Conservation (phyloP, 2,888 invertebrate species). For the Caenorhabditis panamensis region DNA sequence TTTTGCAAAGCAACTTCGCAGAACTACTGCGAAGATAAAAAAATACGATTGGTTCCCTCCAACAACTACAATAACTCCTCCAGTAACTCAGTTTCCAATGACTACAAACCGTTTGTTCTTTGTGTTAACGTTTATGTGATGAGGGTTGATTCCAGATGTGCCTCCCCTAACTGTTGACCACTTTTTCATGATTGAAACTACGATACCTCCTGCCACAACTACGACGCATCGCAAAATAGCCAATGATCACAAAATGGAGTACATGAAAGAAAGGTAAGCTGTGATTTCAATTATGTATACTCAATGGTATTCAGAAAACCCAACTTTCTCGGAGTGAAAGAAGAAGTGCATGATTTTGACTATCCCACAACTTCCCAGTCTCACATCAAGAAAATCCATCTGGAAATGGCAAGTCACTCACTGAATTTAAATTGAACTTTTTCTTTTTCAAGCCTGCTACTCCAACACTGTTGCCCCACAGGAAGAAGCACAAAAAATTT, state of each 20-base stretch:
- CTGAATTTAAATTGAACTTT: too few species aligned
- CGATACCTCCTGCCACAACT: constrained; percentile 6
- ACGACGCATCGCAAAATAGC: constrained; percentile 10
- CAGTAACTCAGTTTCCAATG: constrained; percentile 16
- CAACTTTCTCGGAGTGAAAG: constrained; percentile 48
- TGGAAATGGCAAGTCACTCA: constrained; percentile 40
- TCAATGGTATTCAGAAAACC: constrained; percentile 32
- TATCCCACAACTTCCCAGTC: constrained; percentile 16
- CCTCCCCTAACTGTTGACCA: constrained; percentile 49
- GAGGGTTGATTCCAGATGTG: constrained; percentile 25
- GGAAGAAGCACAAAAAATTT: constrained; percentile 45
- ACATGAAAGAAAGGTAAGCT: constrained; percentile 50
- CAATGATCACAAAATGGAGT: constrained; percentile 55
- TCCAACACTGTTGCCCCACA: constrained; percentile 27
- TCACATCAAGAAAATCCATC: constrained; percentile 56
- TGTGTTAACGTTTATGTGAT: too few species aligned
- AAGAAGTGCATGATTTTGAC: constrained; percentile 34
- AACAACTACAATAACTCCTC: constrained; percentile 45
- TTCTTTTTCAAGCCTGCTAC: constrained; percentile 24
- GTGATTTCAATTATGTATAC: neutral
- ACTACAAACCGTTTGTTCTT: constrained; percentile 22
- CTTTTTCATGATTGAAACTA: constrained; percentile 60
- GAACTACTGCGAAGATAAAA: constrained; percentile 43
- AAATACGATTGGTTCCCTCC: constrained; percentile 59
- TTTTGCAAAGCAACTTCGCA: constrained; percentile 41